A percentile compares a stretch with the other conserved stretches of the same genome.
Evolutionary conservation across 2,888 invertebrate genomes (phyloP).

Genomic region (Amblyjoppa fuscipennis): DNA sequence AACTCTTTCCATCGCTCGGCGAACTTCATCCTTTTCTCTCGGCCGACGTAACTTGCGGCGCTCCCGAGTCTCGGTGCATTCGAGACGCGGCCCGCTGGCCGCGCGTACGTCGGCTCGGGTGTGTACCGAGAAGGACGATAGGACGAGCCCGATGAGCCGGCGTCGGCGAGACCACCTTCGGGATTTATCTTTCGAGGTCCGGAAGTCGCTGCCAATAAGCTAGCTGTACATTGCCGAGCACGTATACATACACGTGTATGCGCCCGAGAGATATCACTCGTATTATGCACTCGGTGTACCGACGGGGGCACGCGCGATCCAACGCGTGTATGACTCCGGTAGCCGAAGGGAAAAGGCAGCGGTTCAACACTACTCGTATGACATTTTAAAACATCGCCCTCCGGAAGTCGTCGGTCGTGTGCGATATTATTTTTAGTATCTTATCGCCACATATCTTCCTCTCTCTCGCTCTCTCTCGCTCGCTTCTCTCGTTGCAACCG

Average conservation of each 20-base stretch:
- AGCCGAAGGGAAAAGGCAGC: slow-evolving; percentile 48
- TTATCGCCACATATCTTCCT: slow-evolving; percentile 68
- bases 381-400: slow-evolving; percentile 77
- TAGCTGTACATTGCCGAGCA: slow-evolving; percentile 50
- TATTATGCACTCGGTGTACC: slow-evolving; percentile 48
- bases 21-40: slow-evolving; percentile 58
- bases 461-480: too few species aligned
- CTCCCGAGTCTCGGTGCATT: not conserved
- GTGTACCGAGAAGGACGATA: slow-evolving; percentile 24
- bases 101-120: not conserved
- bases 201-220: slow-evolving; percentile 55
- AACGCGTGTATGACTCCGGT: slow-evolving; percentile 30
- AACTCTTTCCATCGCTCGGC: slow-evolving; percentile 55
- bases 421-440: slow-evolving; percentile 74
- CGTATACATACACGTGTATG: slow-evolving; percentile 41
- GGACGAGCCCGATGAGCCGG: slow-evolving; percentile 12
- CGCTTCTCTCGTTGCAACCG: slow-evolving; percentile 67
- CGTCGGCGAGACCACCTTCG: slow-evolving; percentile 35
- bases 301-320: slow-evolving; percentile 64
- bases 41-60: slow-evolving; percentile 29
- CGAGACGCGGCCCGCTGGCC: not conserved
- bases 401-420: slow-evolving; percentile 75
- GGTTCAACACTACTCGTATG: slow-evolving; percentile 72
- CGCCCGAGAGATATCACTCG: slow-evolving; percentile 24
- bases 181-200: slow-evolving; percentile 56